phyloP scores from a whole-genome alignment of 2,113 vertebrate genomes.

The Varanus komodoensis region DNA sequence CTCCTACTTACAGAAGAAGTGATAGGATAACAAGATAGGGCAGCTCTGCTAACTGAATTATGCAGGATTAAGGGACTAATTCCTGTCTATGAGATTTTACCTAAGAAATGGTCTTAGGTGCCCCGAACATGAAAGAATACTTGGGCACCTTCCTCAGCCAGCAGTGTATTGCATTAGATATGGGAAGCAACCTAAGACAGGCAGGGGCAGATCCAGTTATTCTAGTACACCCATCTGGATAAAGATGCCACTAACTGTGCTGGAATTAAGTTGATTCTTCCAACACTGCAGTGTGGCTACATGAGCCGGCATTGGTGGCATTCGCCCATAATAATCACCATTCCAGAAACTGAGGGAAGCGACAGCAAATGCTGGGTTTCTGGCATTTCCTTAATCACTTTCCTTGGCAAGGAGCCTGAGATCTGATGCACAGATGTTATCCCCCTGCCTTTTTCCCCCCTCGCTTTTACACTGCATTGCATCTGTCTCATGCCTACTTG shows the following conservation, averaged over 20 bases:
- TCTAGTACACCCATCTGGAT: not conserved
- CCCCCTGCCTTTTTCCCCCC: no score
- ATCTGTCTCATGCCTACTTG: no score
- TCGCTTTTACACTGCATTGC: no score
- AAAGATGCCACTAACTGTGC: not conserved
- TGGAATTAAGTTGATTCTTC: not conserved
- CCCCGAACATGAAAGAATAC: not conserved
- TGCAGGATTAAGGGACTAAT: not conserved
- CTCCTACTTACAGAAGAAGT: not conserved
- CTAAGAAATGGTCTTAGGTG: not conserved
- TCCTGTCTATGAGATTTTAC: not conserved
- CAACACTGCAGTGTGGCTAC: not conserved
- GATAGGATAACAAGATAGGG: no score
- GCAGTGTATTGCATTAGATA: not conserved
- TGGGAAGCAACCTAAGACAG: not conserved
- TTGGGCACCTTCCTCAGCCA: not conserved
- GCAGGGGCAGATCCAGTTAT: not conserved
- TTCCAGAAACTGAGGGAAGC: not conserved
- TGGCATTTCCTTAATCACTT: not conserved
- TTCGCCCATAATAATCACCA: not conserved
- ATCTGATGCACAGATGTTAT: not conserved
- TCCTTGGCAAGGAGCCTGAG: not conserved
- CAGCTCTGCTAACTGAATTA: not conserved
- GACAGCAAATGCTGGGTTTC: not conserved
- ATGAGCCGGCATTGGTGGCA: not conserved